Percentiles rank a stretch among this genome's conserved stretches.
These are phyloP conservation scores for Synaphobranchus kaupii DNA, from an alignment of 2,797 vertebrate genomes.

Conservation along the genomic window DNA sequence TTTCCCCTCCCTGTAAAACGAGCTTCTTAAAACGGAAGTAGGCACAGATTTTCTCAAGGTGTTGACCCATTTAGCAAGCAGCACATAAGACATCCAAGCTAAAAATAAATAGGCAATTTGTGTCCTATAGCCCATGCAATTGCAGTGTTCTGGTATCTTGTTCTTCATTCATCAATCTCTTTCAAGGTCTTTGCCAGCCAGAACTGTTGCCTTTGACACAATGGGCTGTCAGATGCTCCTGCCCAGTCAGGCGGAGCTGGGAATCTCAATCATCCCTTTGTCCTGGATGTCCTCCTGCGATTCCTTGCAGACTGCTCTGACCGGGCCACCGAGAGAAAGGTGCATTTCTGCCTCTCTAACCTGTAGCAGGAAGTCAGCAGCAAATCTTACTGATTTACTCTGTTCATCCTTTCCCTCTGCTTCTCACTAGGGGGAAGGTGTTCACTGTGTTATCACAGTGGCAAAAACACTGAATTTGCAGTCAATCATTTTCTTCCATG, in stretches of 20 bases:
- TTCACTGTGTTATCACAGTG: background rate
- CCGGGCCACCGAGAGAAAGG: background rate
- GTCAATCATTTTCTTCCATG: background rate
- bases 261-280: background rate
- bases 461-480: background rate
- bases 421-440: background rate
- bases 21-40: background rate
- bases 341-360: background rate
- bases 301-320: background rate
- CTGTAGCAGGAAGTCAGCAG: background rate
- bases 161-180: background rate
- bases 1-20: background rate
- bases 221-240: background rate
- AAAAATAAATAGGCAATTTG: background rate
- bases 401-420: background rate
- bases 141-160: background rate
- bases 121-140: background rate
- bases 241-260: background rate
- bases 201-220: background rate
- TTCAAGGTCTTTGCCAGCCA: background rate
- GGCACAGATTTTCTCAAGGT: background rate
- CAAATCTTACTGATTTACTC: background rate
- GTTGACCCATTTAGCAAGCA: background rate
- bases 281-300: background rate
- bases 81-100: background rate